Conservation (phyloP, 2,888 invertebrate species). For the Mallateleia sp. region DNA sequence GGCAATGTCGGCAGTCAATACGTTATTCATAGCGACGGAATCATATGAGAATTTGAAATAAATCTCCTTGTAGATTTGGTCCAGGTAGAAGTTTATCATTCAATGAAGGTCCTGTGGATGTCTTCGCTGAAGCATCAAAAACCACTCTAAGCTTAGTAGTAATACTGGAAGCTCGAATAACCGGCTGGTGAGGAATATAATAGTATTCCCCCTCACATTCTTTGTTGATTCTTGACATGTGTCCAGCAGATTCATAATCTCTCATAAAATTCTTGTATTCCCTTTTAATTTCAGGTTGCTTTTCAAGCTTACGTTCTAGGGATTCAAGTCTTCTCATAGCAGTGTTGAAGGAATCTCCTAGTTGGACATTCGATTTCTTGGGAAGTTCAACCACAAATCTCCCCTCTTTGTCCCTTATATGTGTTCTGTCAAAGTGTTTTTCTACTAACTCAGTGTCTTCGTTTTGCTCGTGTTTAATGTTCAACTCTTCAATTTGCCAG, state of each 20-base stretch:
- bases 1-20: not conserved
- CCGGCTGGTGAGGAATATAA: not conserved
- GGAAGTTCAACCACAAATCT: not conserved
- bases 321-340: not conserved
- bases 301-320: not conserved
- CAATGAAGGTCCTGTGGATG: not conserved
- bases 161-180: not conserved
- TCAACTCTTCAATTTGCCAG: not conserved
- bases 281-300: not conserved
- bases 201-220: not conserved
- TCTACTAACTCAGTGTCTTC: not conserved
- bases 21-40: constrained; percentile 2
- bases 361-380: not conserved
- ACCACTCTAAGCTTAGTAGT: not conserved
- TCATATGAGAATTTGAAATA: not conserved
- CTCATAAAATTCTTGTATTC: not conserved
- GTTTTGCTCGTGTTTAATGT: not conserved
- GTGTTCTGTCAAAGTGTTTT: not conserved
- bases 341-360: not conserved
- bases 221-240: not conserved
- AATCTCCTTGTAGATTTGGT: not conserved
- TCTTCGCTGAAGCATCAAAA: not conserved
- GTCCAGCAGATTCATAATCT: not conserved
- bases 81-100: not conserved
- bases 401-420: not conserved